These are phyloP conservation scores for Atherinomorus stipes DNA, from an alignment of 2,113 vertebrate genomes.

Conservation along the genomic window DNA sequence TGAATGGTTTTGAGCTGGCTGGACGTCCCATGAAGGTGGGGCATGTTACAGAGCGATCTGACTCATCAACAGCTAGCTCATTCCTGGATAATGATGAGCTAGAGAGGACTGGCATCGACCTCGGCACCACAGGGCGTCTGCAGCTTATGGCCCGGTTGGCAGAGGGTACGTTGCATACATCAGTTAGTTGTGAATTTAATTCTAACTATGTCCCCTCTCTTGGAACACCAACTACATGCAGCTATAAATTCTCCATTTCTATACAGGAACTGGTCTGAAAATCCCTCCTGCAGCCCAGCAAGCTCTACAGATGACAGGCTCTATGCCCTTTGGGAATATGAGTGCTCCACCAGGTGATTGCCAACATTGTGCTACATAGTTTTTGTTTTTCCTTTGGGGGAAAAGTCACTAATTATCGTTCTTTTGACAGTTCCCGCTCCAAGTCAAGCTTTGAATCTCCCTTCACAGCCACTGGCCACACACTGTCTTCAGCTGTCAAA, in stretches of 20 bases:
- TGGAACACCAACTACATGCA: not conserved
- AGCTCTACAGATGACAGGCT: constrained; percentile 96
- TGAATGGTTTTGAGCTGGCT: constrained; percentile 97
- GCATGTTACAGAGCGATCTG: constrained; percentile 96
- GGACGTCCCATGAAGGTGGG: constrained; percentile 99
- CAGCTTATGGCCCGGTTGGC: constrained; percentile 98
- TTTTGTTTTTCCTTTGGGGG: not conserved
- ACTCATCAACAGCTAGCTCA: constrained; percentile 96
- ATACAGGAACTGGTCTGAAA: constrained; percentile 93
- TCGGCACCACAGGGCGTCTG: constrained; percentile 96
- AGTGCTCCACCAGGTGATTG: constrained; percentile 70
- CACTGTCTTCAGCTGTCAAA: constrained; percentile 99
- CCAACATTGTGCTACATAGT: not conserved
- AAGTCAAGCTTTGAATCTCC: constrained; percentile 84
- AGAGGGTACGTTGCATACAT: constrained; percentile 84
- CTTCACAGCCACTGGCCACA: constrained; percentile 94
- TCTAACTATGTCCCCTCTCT: not conserved
- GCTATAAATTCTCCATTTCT: not conserved
- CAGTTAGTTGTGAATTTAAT: too few species aligned
- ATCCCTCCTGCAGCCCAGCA: constrained; percentile 98
- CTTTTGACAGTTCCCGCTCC: constrained; percentile 63
- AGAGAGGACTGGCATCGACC: constrained; percentile 97
- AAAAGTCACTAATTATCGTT: not conserved
- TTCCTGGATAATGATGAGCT: constrained; percentile 98
- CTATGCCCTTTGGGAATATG: constrained; percentile 93